Conservation (phyloP, 2,113 vertebrate genomes). For the Stomatorhinus ivindoensis region DNA sequence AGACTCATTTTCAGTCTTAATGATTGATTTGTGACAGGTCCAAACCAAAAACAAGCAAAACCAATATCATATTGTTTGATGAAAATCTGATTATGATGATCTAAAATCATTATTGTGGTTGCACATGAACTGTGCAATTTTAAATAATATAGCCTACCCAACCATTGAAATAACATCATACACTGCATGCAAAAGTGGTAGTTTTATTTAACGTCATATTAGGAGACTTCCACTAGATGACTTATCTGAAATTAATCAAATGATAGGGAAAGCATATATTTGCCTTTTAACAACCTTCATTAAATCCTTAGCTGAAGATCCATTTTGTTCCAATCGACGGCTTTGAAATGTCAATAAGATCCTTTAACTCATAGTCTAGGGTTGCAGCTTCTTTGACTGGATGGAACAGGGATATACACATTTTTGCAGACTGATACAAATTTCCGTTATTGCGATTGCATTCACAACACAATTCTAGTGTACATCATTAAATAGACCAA, state of each 20-base stretch:
- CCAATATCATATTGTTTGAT: background rate
- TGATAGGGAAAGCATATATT: background rate
- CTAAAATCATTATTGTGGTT: background rate
- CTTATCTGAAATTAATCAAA: background rate
- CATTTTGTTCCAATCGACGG: constrained; percentile 9
- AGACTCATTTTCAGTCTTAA: background rate
- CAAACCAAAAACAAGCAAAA: background rate
- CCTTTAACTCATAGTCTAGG: background rate
- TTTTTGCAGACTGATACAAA: background rate
- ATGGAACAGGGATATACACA: background rate
- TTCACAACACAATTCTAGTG: background rate
- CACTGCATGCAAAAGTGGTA: background rate
- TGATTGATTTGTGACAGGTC: background rate
- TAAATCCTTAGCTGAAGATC: background rate
- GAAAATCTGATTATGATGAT: background rate
- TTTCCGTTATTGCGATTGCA: background rate
- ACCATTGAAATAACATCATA: background rate
- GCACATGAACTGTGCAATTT: background rate
- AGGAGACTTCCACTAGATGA: background rate
- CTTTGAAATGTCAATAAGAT: constrained; percentile 14
- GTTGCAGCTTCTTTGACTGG: background rate
- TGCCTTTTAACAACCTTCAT: background rate
- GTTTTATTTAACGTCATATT: background rate
- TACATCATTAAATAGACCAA: background rate
- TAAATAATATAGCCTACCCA: background rate